Conservation (phyloP, 2,113 vertebrate genomes). For the Heloderma charlesbogerti region DNA sequence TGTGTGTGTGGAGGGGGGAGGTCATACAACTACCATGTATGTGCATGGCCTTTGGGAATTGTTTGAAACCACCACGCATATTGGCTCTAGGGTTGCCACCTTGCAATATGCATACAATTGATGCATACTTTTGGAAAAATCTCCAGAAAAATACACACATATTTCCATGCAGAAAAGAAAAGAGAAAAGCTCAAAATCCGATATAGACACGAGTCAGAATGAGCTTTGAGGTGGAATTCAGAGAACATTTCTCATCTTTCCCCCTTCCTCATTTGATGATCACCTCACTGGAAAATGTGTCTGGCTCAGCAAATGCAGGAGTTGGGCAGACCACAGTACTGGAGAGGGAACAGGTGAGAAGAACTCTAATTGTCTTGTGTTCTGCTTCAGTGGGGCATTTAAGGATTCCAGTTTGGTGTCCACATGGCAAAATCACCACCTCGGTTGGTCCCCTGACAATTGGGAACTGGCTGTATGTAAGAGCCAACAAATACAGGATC, state of each 20-base stretch:
- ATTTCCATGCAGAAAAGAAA: too few relatives aligned
- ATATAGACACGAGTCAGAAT: background rate
- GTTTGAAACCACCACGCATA: background rate
- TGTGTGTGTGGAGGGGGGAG: background rate
- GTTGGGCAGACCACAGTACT: background rate
- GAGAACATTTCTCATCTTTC: background rate
- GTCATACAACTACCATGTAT: background rate
- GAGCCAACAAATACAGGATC: background rate
- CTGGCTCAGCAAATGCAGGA: background rate
- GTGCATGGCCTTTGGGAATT: background rate
- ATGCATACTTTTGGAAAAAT: too few relatives aligned
- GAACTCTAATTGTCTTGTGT: background rate
- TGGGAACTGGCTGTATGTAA: background rate
- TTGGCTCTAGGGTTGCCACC: background rate
- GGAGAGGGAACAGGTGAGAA: background rate
- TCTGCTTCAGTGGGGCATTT: background rate
- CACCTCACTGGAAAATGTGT: background rate
- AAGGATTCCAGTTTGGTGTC: background rate
- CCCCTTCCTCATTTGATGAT: background rate
- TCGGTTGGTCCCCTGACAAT: background rate
- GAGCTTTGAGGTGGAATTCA: too few relatives aligned
- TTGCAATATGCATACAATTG: background rate
- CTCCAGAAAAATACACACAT: too few relatives aligned
- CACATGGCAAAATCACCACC: background rate
- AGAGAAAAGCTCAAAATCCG: too few relatives aligned